Percentiles rank a stretch among this genome's conserved stretches.
Evolutionary conservation across 2,113 vertebrate species (phyloP).

Genomic region (Hippocampus barbouri): DNA sequence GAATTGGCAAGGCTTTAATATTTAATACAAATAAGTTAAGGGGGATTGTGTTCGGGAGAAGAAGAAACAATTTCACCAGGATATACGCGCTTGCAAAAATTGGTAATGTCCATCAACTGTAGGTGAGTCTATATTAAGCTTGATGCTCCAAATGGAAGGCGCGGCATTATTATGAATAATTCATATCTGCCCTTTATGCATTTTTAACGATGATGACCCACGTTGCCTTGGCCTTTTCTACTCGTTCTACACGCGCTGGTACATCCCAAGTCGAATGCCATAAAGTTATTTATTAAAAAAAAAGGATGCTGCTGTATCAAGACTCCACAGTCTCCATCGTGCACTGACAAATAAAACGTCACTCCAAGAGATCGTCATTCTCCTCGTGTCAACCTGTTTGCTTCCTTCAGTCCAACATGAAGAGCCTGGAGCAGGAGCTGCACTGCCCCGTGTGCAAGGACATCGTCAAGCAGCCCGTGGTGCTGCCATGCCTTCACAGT

Average conservation of each 20-base stretch:
- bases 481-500: slow-evolving; percentile 90
- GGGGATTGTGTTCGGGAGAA: background rate
- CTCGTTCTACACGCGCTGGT: too few relatives aligned
- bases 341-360: too few relatives aligned
- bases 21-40: too few relatives aligned
- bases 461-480: slow-evolving; percentile 91
- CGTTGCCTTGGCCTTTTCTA: background rate
- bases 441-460: slow-evolving; percentile 90
- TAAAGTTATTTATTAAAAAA: too few relatives aligned
- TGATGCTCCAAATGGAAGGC: slow-evolving; percentile 10
- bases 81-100: background rate
- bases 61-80: background rate
- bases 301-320: too few relatives aligned
- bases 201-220: slow-evolving; percentile 51
- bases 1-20: too few relatives aligned
- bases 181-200: slow-evolving; percentile 51
- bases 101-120: background rate
- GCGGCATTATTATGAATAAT: slow-evolving; percentile 49
- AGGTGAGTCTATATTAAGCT: background rate
- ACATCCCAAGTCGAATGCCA: too few relatives aligned
- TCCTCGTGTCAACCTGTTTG: background rate
- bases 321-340: too few relatives aligned
- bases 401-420: slow-evolving; percentile 85
- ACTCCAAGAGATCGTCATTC: too few relatives aligned
- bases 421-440: slow-evolving; percentile 93